Conservation (phyloP, 2,113 vertebrate species). For the Puffinus mauretanicus region DNA sequence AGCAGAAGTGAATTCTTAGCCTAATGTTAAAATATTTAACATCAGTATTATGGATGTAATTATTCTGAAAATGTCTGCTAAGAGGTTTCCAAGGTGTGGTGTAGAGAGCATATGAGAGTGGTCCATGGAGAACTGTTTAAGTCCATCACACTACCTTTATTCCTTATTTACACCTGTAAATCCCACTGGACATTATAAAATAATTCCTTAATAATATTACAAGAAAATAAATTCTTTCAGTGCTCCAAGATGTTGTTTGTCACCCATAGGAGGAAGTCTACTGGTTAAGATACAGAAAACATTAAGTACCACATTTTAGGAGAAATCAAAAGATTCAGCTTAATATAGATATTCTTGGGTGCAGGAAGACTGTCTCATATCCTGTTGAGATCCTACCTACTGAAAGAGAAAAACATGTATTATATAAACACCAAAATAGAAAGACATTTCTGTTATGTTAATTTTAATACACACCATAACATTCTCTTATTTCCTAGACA, state of each 20-base stretch:
- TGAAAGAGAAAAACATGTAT: not conserved
- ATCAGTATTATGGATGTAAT: not conserved
- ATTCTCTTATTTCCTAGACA: not conserved
- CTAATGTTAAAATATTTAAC: not conserved
- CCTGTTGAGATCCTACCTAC: not conserved
- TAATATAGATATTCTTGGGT: not conserved
- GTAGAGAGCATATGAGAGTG: not conserved
- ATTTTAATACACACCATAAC: not conserved
- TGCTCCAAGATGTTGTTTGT: not conserved
- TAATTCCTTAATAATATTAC: not conserved
- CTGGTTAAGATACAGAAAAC: not conserved
- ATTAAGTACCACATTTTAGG: not conserved
- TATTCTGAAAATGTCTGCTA: not conserved
- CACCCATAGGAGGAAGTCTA: not conserved
- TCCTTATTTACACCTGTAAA: not conserved
- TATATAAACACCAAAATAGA: not conserved
- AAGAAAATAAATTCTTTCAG: not conserved
- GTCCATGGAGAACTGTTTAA: not conserved
- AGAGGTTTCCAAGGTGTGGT: not conserved
- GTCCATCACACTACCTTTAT: not conserved
- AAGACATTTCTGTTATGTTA: not conserved
- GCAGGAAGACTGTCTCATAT: not conserved
- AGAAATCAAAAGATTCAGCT: not conserved
- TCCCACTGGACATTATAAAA: not conserved
- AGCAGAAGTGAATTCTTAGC: not conserved